phyloP scores from a whole-genome alignment of 2,888 invertebrate species.

The Cataglyphis albicans region DNA sequence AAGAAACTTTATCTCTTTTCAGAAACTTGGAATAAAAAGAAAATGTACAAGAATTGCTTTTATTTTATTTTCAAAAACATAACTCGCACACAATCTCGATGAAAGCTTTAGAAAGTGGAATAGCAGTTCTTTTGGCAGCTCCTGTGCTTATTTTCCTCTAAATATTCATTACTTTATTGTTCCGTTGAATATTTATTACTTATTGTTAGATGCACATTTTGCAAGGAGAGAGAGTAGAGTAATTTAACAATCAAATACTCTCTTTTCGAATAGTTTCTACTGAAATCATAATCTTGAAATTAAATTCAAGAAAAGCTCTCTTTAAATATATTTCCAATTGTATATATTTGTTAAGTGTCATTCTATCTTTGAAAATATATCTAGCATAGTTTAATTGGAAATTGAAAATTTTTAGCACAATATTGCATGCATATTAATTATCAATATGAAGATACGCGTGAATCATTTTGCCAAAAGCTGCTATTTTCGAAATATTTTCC shows the following conservation, averaged over 20 bases:
- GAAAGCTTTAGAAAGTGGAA: conserved; percentile 17
- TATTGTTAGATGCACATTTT: conserved; percentile 18
- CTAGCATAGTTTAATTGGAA: background rate
- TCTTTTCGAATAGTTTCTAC: conserved; percentile 11
- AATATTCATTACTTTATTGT: conserved; percentile 41
- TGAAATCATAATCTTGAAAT: conserved; percentile 25
- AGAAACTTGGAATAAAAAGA: background rate
- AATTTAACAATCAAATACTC: conserved; percentile 30
- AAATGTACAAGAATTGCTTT: background rate
- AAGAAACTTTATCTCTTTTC: background rate
- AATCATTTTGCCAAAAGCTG: conserved; percentile 11
- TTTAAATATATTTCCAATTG: background rate
- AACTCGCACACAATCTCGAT: background rate
- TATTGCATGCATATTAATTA: too few species aligned
- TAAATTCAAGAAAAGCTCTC: background rate
- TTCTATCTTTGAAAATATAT: background rate
- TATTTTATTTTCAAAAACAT: conserved; percentile 3
- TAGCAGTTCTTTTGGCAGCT: conserved; percentile 18
- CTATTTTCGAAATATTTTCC: background rate
- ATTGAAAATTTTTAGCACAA: background rate
- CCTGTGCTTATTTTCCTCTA: conserved; percentile 20
- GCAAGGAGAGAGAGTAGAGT: background rate
- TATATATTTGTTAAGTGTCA: background rate
- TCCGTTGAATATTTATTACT: conserved; percentile 46
- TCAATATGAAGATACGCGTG: background rate